phyloP scores from a whole-genome alignment of 2,797 vertebrate genomes.

The Cyprinodon diabolis region DNA sequence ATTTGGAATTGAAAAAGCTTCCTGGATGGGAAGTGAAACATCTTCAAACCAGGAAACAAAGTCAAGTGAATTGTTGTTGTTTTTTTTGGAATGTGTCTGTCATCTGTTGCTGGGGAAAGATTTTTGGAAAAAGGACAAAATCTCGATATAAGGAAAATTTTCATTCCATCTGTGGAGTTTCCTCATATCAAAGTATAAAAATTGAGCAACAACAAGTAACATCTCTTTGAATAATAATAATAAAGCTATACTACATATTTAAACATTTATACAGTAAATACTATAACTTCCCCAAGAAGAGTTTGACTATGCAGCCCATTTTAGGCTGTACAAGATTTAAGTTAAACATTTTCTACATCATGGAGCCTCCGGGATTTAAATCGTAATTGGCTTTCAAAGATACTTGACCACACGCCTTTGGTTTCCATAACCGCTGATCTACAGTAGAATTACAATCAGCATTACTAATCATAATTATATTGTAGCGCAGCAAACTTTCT shows the following conservation, averaged over 20 bases:
- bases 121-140: too few species aligned
- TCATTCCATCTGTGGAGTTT: too few species aligned
- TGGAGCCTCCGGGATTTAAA: too few species aligned
- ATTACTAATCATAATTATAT: slow-evolving; percentile 6
- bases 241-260: background rate
- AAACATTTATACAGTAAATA: background rate
- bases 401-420: background rate
- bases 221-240: background rate
- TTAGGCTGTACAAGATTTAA: background rate
- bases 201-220: background rate
- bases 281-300: background rate
- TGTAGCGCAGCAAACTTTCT: background rate
- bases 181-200: too few species aligned
- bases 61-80: too few species aligned
- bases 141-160: too few species aligned
- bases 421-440: background rate
- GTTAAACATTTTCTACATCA: background rate
- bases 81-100: too few species aligned
- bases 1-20: too few species aligned
- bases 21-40: too few species aligned
- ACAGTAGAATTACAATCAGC: background rate
- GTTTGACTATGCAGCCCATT: background rate
- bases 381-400: background rate
- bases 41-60: too few species aligned
- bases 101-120: too few species aligned